Percentiles rank a stretch among this genome's conserved stretches.
phyloP scores from a whole-genome alignment of 2,113 vertebrate genomes.

The Amazona guildingii region DNA sequence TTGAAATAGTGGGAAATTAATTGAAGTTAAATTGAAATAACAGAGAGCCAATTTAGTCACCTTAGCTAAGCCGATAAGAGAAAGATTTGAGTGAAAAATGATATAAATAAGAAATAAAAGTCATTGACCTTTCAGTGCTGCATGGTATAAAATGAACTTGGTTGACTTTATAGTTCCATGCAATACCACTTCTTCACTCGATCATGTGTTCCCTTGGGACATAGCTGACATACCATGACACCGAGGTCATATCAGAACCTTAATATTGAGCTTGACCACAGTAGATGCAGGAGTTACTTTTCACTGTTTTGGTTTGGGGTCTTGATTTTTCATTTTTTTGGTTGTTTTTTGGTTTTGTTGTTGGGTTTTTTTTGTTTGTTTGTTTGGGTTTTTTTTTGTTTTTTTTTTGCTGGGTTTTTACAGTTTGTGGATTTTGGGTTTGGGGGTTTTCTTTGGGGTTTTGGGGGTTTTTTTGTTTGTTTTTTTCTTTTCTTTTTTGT shows the following conservation, averaged over 20 bases:
- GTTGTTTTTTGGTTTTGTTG: background rate
- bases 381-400: background rate
- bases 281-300: background rate
- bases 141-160: too few relatives aligned
- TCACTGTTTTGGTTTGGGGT: background rate
- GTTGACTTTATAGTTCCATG: too few relatives aligned
- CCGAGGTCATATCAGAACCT: background rate
- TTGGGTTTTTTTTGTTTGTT: accelerated
- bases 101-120: too few relatives aligned
- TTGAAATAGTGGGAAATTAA: too few relatives aligned
- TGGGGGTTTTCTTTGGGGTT: background rate
- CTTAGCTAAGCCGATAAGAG: too few relatives aligned
- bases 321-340: background rate
- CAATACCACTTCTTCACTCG: too few relatives aligned
- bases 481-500: background rate
- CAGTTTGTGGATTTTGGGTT: background rate
- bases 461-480: too few relatives aligned
- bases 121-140: too few relatives aligned
- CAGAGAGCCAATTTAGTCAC: too few relatives aligned
- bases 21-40: too few relatives aligned
- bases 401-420: too few relatives aligned
- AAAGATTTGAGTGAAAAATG: too few relatives aligned
- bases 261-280: background rate
- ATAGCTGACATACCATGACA: background rate
- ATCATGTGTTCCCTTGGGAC: background rate